A percentile compares a stretch with the other conserved stretches of the same genome.
These are phyloP conservation scores for Coboldia fuscipes DNA, from an alignment of 1,140 invertebrate genomes.

Conservation along the genomic window DNA sequence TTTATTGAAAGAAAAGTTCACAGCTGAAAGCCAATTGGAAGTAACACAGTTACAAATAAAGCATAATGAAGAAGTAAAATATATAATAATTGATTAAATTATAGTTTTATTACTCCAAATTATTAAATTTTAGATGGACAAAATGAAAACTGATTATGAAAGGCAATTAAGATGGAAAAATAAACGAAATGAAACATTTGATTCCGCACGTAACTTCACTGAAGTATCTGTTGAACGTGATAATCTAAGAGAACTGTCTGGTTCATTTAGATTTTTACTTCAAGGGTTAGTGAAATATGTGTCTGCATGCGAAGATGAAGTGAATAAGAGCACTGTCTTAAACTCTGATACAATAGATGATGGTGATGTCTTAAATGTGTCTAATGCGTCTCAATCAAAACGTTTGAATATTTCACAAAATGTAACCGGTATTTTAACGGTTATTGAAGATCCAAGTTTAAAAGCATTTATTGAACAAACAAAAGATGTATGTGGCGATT, in stretches of 20 bases:
- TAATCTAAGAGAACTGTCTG: conserved; percentile 16
- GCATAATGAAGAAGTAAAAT: conserved; percentile 26
- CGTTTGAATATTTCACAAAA: conserved; percentile 42
- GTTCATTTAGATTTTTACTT: conserved; percentile 24
- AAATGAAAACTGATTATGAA: conserved; percentile 19
- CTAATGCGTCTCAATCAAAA: conserved; percentile 2
- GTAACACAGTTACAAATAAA: conserved; percentile 31
- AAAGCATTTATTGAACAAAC: conserved; percentile 16
- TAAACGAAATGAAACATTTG: conserved; percentile 28
- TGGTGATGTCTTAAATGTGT: not conserved
- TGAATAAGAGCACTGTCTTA: conserved; percentile 10
- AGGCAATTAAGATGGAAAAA: conserved; percentile 23
- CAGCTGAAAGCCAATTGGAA: conserved; percentile 31
- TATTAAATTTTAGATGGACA: conserved; percentile 20
- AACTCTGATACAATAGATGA: not conserved
- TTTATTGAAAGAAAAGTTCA: conserved; percentile 40
- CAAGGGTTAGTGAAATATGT: conserved; percentile 46
- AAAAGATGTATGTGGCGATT: conserved; percentile 21
- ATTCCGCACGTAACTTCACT: conserved; percentile 28
- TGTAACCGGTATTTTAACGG: conserved; percentile 31
- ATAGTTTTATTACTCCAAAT: not conserved
- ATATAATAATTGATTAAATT: no score
- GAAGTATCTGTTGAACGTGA: conserved; percentile 28
- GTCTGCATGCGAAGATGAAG: conserved; percentile 41
- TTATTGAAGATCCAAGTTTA: conserved; percentile 19